Evolutionary conservation across 37 sponge, comb jelly and placozoan genomes (phyloP), one percentile per base, ranked within the genome.

Genomic region (Mnemiopsis leidyi): DNA sequence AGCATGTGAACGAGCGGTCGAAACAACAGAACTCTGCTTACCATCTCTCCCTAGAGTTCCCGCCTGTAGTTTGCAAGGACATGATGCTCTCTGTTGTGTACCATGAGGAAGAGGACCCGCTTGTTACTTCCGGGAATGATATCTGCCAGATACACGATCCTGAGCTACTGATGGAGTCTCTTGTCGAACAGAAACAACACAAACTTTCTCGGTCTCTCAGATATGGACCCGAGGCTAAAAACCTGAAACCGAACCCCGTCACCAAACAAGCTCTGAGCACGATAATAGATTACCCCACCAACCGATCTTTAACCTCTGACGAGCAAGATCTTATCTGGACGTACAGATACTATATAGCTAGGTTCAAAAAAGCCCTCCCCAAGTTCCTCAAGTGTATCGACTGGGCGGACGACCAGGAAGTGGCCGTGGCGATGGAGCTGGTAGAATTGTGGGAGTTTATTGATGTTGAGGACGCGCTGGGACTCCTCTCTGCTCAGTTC

Each of bases 301-400:
- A 95, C 35, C 95, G 96, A 23, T 31, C 93, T 0, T 95, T 99
- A 16, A 88, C 95, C 0, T 31, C 93, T 23, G 94, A 96, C 35
- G 99, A 99, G 93, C 96, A 97, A 93, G 95, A 96, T 1, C 73
- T 95, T 29, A 95, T 99, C 23, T 97, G 98, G 96, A 95, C 93
- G 93, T 99, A 96, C 76, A 92, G 99, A 29, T 97, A 97, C 94
- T 97, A 95, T 93, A 93, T 99, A 24, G 69, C 95, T 0, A 94
- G 94, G 68, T 93, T 97, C 92, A 95, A 95, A 69, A 31, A 95
- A 38, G 97, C 99, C 0, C 97, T 99, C 25, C 94, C 99, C 28
- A 99, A 99, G 95, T 99, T 97, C 93, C 93, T 99, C 36, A 95
- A 96, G 94, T 95, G 97, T 69, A 97, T 99, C 31, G 93, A 97